Evolutionary conservation across 2,797 vertebrate genomes (phyloP), one percentile per base, ranked within the genome.

Genomic region (Gymnodraco acuticeps): DNA sequence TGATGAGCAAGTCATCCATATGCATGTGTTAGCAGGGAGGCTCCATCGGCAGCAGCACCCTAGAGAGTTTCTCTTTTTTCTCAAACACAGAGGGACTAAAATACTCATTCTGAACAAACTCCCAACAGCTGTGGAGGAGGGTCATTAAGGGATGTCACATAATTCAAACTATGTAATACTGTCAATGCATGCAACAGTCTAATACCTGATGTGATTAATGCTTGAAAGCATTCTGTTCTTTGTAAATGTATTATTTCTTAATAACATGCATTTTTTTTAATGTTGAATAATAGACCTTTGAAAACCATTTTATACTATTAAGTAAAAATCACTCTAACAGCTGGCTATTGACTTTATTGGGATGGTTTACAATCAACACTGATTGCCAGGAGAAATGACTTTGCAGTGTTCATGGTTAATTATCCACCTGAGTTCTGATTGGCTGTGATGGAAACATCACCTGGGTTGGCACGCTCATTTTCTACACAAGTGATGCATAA

Each of bases 1-100:
- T 88, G 73, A 79, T 73, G 85, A 88, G 72, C 41, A 82, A 62
- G 64, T 56, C 78, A 83, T 86, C 61, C 70, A 87, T 83, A 86
- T 87, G 78, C 71, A 88, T 82, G 81, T 7, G 23, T 69, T 74
- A 60, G 64, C 68, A 73, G 42, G 72, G 59, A 78, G 68, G 65
- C 64, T 42, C 33, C 33, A 59, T 13, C 63, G 55, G 50, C 33
- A 33, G 74, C 6, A 5, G 60, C 41, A 75, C 70, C 77, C 83
- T 20, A 59, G 53, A 82, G 81, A 83, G 54, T 10, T 50, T 45
- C 77, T 63, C 63, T 79, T 66, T 55, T 66, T 38, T 33, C 33
- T 19, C 31, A 73, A 83, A 81, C 55, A 15, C 54, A 74, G 43
- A 61, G 19, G 45, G 59, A 67, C 69, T 23, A 55, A 87, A 81